Evolutionary conservation across 2,888 invertebrate species (phyloP).

Genomic region (Eristalis arbustorum): DNA sequence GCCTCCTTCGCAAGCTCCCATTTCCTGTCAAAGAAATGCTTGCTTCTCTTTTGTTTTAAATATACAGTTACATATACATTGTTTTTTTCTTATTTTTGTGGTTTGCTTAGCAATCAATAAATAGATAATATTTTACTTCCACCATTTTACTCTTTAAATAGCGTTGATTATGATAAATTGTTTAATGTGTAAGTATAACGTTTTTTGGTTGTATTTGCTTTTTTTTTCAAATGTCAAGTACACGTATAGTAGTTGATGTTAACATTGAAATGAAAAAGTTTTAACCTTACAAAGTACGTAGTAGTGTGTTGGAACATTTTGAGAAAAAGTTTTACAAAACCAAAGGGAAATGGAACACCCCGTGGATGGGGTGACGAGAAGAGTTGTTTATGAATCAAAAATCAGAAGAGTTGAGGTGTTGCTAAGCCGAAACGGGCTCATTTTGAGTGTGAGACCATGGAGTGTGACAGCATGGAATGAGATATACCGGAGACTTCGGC

Average conservation of each 20-base stretch:
- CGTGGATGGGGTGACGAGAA: not conserved
- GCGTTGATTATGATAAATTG: constrained; percentile 67
- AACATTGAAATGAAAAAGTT: constrained; percentile 53
- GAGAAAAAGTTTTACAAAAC: constrained; percentile 50
- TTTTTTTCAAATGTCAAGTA: constrained; percentile 46
- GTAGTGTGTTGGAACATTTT: constrained; percentile 31
- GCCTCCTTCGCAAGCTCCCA: constrained; percentile 21
- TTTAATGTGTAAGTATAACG: constrained; percentile 53
- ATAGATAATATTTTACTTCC: constrained; percentile 45
- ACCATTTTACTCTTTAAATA: constrained; percentile 45
- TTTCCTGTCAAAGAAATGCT: constrained; percentile 61
- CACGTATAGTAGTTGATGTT: constrained; percentile 64
- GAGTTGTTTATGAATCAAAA: constrained; percentile 33
- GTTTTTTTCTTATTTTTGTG: constrained; percentile 38
- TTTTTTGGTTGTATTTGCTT: constrained; percentile 7
- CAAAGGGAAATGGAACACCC: constrained; percentile 4
- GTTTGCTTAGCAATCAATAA: constrained; percentile 67
- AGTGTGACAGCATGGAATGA: constrained; percentile 79
- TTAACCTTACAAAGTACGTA: constrained; percentile 42
- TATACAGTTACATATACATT: constrained; percentile 72
- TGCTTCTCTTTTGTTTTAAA: constrained; percentile 35
- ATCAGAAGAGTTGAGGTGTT: constrained; percentile 31
- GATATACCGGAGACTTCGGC: constrained; percentile 80
- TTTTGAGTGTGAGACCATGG: constrained; percentile 77
- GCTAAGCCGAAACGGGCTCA: constrained; percentile 27